phyloP scores from a whole-genome alignment of 2,797 vertebrate genomes.

The Mareca strepera region DNA sequence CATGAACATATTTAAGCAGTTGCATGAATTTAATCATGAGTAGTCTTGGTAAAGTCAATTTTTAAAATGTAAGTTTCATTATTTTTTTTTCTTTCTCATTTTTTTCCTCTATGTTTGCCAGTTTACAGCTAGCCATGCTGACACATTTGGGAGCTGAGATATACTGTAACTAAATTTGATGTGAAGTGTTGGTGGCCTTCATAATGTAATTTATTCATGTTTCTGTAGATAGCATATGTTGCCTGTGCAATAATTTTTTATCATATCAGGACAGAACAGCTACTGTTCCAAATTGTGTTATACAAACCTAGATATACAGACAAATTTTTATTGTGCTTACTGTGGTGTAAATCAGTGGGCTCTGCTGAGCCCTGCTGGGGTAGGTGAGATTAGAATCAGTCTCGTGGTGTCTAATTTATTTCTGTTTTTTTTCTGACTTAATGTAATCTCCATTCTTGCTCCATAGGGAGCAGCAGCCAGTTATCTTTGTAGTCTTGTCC shows the following conservation, averaged over 20 bases:
- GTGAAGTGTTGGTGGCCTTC: conserved; percentile 66
- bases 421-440: conserved; percentile 8
- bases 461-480: conserved; percentile 9
- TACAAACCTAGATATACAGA: conserved; percentile 42
- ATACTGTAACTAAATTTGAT: conserved; percentile 72
- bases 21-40: background rate
- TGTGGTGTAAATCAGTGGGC: conserved; percentile 27
- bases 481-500: conserved; percentile 29
- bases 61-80: background rate
- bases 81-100: background rate
- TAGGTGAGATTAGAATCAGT: conserved; percentile 49
- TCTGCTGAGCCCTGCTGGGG: conserved; percentile 20
- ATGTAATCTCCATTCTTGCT: conserved; percentile 49
- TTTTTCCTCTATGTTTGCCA: conserved; percentile 54
- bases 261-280: conserved; percentile 43
- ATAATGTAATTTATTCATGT: conserved; percentile 77
- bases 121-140: conserved; percentile 65
- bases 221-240: conserved; percentile 65
- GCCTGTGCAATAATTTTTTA: conserved; percentile 66
- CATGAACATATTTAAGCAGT: background rate
- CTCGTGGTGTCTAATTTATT: conserved; percentile 65
- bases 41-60: background rate
- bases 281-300: conserved; percentile 53
- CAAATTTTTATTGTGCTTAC: conserved; percentile 54
- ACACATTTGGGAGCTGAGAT: conserved; percentile 69